Percentiles rank a stretch among this genome's conserved stretches.
phyloP scores from a whole-genome alignment of 2,113 vertebrate genomes.

The Odocoileus hemionus region DNA sequence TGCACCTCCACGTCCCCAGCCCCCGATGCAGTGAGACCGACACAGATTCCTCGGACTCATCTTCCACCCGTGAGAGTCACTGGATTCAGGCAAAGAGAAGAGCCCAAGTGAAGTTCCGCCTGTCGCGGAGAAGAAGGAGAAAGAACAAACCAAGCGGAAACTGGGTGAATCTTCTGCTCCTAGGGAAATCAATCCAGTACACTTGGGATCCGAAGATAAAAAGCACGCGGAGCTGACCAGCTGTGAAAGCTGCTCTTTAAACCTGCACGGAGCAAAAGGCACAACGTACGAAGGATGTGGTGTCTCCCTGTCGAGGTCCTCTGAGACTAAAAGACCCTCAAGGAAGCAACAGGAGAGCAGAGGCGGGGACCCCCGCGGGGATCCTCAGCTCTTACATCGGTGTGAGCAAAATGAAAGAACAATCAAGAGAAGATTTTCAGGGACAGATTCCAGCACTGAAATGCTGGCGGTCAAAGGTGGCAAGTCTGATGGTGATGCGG shows the following conservation, averaged over 20 bases:
- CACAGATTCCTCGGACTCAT: conserved; percentile 78
- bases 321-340: conserved; percentile 65
- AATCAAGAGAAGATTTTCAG: conserved; percentile 77
- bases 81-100: conserved; percentile 86
- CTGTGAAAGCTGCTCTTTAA: conserved; percentile 64
- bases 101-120: conserved; percentile 85
- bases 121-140: conserved; percentile 79
- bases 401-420: conserved; percentile 73
- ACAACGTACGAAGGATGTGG: conserved; percentile 62
- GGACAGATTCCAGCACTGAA: conserved; percentile 77
- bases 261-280: conserved; percentile 67
- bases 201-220: conserved; percentile 75
- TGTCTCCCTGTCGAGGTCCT: conserved; percentile 57
- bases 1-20: conserved; percentile 69
- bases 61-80: conserved; percentile 84
- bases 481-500: conserved; percentile 19
- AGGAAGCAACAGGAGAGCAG: conserved; percentile 65
- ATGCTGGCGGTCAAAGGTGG: conserved; percentile 65
- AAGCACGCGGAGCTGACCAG: conserved; percentile 63
- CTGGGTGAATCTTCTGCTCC: conserved; percentile 51
- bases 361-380: conserved; percentile 40
- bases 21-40: conserved; percentile 71
- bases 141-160: conserved; percentile 74
- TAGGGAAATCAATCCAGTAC: conserved; percentile 80
- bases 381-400: conserved; percentile 61